Base-by-base conservation (phyloP, 2,113 vertebrate genomes). In the Reinhardtius hippoglossoides region DNA sequence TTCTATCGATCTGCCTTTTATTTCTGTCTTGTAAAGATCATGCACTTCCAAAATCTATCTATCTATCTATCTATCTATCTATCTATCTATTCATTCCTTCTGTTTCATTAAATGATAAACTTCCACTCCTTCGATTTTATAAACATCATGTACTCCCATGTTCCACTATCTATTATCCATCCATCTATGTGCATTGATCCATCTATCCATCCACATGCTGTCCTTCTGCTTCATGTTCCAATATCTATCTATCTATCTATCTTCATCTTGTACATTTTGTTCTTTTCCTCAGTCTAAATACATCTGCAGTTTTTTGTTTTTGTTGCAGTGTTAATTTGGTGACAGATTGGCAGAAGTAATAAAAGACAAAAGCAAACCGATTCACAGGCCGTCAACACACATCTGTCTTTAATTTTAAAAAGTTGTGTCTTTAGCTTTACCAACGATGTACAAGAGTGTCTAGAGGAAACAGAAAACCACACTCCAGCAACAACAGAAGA, bases 61-160 rank as follows among this genome's bases (percentile, higher is more conserved):
- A 27, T 74, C 60, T 52, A 50, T 76, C 62, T n/a, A 27, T 77
- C 70, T 62, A 27, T 27, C 4, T 31, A 31, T 31, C 31, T 31
- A 7, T 31, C 6, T 6, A 31, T 1, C 5, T 31, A 31, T 31
- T 56, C 50, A 58, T 60, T 24, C 59, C 13, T 67, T 12, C 20
- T 52, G 18, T 52, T 20, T 20, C 2, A 52, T 20, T 7, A 52
- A 20, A 18, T 52, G 7, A 20, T 52, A 23, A 26, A 24, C 9
- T 14, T 18, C 21, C 23, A 66, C 10, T 42, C 12, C 40, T 42
- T 42, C 12, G 40, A 42, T 42, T 42, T 13, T 42, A 42, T 42
- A 42, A 37, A 37, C 35, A 37, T 9, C 35, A 42, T 42, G 40
- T 42, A 42, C 35, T 37, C 35, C 35, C 35, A 42, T 42, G 40